Evolutionary conservation across 2,113 vertebrate species (phyloP).

Genomic region (Seriola rivoliana): DNA sequence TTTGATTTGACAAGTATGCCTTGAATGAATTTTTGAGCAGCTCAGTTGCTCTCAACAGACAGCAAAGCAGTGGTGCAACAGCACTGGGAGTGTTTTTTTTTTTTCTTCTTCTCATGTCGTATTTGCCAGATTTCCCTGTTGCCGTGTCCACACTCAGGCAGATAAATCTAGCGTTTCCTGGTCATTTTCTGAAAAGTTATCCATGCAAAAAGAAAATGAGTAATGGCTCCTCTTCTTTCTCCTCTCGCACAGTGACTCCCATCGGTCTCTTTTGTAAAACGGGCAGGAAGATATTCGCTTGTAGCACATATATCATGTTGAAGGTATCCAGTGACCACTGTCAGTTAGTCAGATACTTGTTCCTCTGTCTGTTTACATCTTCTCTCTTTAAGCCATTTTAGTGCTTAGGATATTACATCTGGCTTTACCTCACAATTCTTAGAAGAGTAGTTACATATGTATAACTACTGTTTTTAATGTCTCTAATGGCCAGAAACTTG

Average conservation of each 20-base stretch:
- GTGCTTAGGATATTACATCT: no score
- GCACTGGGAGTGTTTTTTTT: background rate
- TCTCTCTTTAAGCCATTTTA: background rate
- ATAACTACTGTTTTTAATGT: no score
- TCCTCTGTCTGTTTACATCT: no score
- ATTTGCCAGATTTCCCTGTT: conserved; percentile 28
- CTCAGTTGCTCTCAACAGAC: conserved; percentile 39
- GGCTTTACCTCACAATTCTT: no score
- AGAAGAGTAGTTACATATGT: no score
- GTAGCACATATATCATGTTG: background rate
- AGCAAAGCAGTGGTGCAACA: background rate
- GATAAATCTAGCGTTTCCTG: background rate
- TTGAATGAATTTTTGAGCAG: conserved; percentile 53
- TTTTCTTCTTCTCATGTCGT: conserved; percentile 6
- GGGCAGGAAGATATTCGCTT: background rate
- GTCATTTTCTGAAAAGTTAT: background rate
- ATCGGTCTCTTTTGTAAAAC: no score
- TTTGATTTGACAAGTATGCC: conserved; percentile 40
- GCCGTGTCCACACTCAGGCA: conserved; percentile 5
- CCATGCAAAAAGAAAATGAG: background rate
- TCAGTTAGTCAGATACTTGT: background rate
- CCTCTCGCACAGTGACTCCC: background rate
- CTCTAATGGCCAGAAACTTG: no score
- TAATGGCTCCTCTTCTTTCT: background rate
- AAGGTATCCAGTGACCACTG: background rate